phyloP scores from a whole-genome alignment of 2,113 vertebrate species.

The Onychostruthus taczanowskii region DNA sequence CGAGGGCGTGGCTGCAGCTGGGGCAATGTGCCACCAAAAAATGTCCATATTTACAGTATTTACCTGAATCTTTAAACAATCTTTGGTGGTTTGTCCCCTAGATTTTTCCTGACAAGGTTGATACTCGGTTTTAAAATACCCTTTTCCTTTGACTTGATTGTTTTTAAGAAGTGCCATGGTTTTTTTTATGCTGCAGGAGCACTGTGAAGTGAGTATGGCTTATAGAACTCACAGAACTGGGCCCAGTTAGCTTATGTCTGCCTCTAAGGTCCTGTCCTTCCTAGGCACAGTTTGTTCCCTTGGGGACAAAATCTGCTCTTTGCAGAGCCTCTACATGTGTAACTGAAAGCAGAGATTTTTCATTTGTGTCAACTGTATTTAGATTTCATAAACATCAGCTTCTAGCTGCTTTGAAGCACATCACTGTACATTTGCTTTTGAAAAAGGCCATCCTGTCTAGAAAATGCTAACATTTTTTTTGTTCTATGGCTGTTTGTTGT shows the following conservation, averaged over 20 bases:
- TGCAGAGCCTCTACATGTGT: background rate
- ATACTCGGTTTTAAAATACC: background rate
- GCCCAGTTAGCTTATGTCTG: background rate
- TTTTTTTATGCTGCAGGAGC: background rate
- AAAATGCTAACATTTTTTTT: background rate
- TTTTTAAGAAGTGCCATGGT: background rate
- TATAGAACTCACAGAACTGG: background rate
- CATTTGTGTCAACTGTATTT: background rate
- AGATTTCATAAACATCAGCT: background rate
- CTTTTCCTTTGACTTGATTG: background rate
- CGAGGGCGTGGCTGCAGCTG: accelerated
- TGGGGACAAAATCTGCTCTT: background rate
- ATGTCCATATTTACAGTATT: background rate
- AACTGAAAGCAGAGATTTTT: background rate
- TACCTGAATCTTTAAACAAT: background rate
- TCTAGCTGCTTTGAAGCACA: background rate
- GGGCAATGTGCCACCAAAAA: background rate
- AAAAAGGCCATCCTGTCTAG: background rate
- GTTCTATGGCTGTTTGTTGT: background rate
- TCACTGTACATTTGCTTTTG: background rate
- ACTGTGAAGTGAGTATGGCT: background rate
- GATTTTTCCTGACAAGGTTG: background rate
- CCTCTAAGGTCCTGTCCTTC: background rate
- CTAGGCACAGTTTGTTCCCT: background rate
- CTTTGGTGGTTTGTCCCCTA: background rate